Evolutionary conservation across 2,888 invertebrate species (phyloP).

Genomic region (Ecliptopera silaceata): DNA sequence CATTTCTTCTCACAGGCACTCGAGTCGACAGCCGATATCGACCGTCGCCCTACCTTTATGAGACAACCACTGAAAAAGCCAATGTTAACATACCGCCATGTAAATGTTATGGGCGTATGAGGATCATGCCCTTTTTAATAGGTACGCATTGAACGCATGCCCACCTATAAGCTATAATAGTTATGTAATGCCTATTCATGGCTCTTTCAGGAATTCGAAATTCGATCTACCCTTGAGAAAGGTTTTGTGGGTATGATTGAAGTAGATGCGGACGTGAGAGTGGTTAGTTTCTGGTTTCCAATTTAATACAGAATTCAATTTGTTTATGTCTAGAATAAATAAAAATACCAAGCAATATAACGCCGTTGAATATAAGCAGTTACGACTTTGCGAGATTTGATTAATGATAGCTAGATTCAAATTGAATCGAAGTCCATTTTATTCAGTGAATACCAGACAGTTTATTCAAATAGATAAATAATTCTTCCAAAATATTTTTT

Average conservation of each 20-base stretch:
- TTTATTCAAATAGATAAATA: not conserved
- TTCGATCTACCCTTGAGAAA: slow-evolving; percentile 10
- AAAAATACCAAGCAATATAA: slow-evolving; percentile 42
- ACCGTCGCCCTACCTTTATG: slow-evolving; percentile 60
- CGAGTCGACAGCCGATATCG: slow-evolving; percentile 67
- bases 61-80: slow-evolving; percentile 56
- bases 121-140: slow-evolving; percentile 32
- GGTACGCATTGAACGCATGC: slow-evolving; percentile 7
- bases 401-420: slow-evolving; percentile 56
- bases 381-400: slow-evolving; percentile 58
- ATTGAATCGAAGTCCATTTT: slow-evolving; percentile 20
- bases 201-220: slow-evolving; percentile 7
- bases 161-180: slow-evolving; percentile 6
- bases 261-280: not conserved
- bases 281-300: not conserved
- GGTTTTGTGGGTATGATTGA: slow-evolving; percentile 1
- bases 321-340: slow-evolving; percentile 9
- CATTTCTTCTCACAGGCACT: slow-evolving; percentile 70
- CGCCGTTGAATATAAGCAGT: slow-evolving; percentile 49
- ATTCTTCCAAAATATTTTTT: not conserved
- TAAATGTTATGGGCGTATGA: slow-evolving; percentile 33
- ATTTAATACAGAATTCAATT: slow-evolving; percentile 5
- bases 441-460: not conserved
- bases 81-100: slow-evolving; percentile 39
- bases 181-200: slow-evolving; percentile 14